Evolutionary conservation across 2,113 vertebrate genomes (phyloP).

Genomic region (Paedocypris sp.): DNA sequence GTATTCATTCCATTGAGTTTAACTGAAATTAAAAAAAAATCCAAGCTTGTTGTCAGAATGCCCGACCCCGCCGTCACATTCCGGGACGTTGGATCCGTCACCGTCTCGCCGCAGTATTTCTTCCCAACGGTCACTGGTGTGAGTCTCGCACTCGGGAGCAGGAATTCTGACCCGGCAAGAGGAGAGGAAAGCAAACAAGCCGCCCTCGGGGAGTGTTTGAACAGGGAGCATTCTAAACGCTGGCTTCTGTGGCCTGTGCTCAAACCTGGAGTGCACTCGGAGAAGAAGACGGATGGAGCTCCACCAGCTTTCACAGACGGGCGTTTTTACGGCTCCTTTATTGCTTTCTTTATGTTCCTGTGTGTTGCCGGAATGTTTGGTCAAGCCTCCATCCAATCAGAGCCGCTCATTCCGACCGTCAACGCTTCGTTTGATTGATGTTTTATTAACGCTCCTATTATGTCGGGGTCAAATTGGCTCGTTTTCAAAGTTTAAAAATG

Average conservation of each 20-base stretch:
- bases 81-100: not conserved
- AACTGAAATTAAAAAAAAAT: no score
- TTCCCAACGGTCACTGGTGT: not conserved
- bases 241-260: constrained; percentile 35
- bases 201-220: constrained; percentile 40
- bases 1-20: no score
- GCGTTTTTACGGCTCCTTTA: constrained; percentile 11
- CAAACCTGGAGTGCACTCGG: constrained; percentile 40
- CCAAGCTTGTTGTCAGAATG: no score
- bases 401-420: not conserved
- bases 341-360: constrained; percentile 1
- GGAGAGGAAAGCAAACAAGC: constrained; percentile 42
- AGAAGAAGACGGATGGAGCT: no score
- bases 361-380: not conserved
- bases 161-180: constrained; percentile 30
- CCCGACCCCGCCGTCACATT: no score
- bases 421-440: no score
- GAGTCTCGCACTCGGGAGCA: constrained; percentile 11
- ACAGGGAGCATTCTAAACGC: constrained; percentile 36
- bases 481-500: no score
- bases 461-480: no score
- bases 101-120: not conserved
- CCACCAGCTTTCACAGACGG: constrained; percentile 20
- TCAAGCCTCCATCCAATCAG: not conserved
- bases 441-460: no score